Base-by-base conservation (phyloP, 2,797 vertebrate species). In the Sandelia bainsii region DNA sequence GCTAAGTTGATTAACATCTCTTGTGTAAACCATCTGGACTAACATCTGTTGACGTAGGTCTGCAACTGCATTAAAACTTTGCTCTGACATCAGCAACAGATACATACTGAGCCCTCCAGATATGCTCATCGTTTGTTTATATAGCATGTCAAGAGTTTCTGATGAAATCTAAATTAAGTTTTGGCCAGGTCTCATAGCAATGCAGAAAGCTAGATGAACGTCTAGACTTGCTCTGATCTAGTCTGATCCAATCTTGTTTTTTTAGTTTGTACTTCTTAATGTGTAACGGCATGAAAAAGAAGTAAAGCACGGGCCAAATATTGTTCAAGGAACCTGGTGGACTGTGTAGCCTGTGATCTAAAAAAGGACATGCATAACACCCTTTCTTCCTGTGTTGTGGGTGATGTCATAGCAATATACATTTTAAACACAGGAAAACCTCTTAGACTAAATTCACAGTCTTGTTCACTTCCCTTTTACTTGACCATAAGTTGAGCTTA, bases 1-100 rank as follows among this genome's bases (percentile, higher is more conserved):
- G 77, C 81, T 87, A 83, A 89, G 69, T 91, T 88, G 85, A 91
- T 91, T 90, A 89, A 80, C 79, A 84, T 90, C 81, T 79, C 87
- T 83, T 77, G 79, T 80, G 78, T 80, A 89, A 91, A 91, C 81
- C 87, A 90, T 91, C 87, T 91, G 89, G 80, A 79, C 69, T 45
- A 83, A 81, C 86, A 85, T 90, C 87, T 92, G 88, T 80, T 76
- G 71, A 79, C 77, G 50, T 74, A 79, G 72, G 62, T 80, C 72
- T 82, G 67, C 69, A 75, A 75, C 77, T 78, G 84, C 82, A 74
- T 59, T 62, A 70, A 67, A 86, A 77, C 57, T 60, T 72, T 80
- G 32, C 62, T 85, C 60, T 72, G 74, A 79, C 76, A 74, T 59
- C 50, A 79, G 59, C 62, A 64, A 42, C 58, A 65, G 72, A 73